Conservation (phyloP, 2,113 vertebrate genomes). For the Anolis carolinensis region DNA sequence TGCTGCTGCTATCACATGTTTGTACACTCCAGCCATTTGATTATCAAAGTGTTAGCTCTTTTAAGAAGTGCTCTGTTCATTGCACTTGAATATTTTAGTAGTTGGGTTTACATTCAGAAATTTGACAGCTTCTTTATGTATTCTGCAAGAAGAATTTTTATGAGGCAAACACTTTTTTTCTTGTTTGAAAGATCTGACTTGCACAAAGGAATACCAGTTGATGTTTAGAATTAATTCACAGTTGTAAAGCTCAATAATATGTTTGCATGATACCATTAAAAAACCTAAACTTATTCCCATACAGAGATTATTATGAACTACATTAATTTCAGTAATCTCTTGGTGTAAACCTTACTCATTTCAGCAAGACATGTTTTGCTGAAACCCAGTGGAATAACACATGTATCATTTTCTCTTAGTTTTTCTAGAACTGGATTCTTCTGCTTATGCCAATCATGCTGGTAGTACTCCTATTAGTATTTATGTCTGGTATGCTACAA, state of each 20-base stretch:
- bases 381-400: neutral
- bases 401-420: neutral
- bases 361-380: neutral
- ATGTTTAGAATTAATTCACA: neutral
- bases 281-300: neutral
- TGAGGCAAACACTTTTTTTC: neutral
- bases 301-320: neutral
- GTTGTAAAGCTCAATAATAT: neutral
- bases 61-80: neutral
- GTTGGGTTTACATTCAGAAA: neutral
- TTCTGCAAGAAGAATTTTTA: slow-evolving; percentile 6
- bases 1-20: neutral
- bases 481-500: neutral
- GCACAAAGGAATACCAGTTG: neutral
- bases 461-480: neutral
- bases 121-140: slow-evolving; percentile 14
- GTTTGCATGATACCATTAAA: neutral
- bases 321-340: neutral
- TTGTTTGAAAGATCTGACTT: slow-evolving; percentile 21
- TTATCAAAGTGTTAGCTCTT: neutral
- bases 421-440: neutral
- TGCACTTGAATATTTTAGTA: slow-evolving; percentile 35
- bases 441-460: neutral
- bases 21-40: neutral
- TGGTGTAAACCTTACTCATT: neutral